Conservation (phyloP, 2,797 vertebrate genomes). For the Sebastes kiyomatsui region DNA sequence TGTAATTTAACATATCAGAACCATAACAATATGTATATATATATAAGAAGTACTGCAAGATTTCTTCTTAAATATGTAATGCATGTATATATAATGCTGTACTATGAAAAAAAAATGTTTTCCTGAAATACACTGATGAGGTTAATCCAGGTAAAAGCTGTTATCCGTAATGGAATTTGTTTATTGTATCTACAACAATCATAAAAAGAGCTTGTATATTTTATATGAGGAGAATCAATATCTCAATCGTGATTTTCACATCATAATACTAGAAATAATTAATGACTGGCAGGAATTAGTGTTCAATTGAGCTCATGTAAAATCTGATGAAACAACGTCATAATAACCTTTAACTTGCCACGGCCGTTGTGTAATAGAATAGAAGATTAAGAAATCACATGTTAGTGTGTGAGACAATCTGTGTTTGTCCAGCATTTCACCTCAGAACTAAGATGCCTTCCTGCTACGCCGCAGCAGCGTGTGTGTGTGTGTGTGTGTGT, state of each 20-base stretch:
- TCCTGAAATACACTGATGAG: background rate
- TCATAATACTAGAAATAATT: background rate
- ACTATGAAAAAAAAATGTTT: background rate
- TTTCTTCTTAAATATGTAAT: background rate
- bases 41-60: background rate
- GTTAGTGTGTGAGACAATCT: slow-evolving; percentile 5
- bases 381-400: background rate
- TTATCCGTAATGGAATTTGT: background rate
- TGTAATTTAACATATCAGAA: background rate
- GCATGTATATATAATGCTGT: background rate
- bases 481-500: background rate
- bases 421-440: background rate
- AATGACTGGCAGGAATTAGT: background rate
- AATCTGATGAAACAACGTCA: background rate
- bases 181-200: background rate
- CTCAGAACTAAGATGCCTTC: slow-evolving; percentile 7
- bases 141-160: background rate
- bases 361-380: background rate
- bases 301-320: background rate
- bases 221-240: background rate
- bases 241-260: background rate
- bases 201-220: background rate
- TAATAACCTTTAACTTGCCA: background rate
- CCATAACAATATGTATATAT: background rate
- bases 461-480: background rate